Base-by-base conservation (phyloP, 2,888 invertebrate species). In the Eurytoma californica region DNA sequence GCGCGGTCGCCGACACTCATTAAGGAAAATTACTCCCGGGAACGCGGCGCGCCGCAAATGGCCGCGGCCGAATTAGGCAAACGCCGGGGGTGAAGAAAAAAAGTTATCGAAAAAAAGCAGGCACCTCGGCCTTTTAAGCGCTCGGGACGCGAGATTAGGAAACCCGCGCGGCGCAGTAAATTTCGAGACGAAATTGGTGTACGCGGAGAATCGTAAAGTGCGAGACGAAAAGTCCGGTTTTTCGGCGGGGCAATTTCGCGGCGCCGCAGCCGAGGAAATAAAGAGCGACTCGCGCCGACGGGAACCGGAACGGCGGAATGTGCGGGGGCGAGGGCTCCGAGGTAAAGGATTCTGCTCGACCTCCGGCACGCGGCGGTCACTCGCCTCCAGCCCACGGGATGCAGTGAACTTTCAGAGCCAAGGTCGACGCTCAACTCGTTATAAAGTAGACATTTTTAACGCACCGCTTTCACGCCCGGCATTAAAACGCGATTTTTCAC, bases 261-360 rank as follows among this genome's bases (percentile, higher is more conserved):
- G 39, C 9, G 39, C n/a, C n/a, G n/a, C n/a, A 39, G 39, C 39
- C 39, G 39, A 39, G 39, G 39, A 57, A 57, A 57, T 57, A 57
- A 57, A 57, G 20, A 13, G 18, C 67, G 14, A 61, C 30, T 53
- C 16, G 9, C 72, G 53, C 7, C 5, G 47, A n/a, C 16, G 20
- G 16, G 66, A 75, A 79, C 81, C 63, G 66, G 79, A 79, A 76
- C 55, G 24, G 16, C 30, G 70, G 79, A 74, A 76, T 82, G 78
- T 70, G 60, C 16, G 63, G 72, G 65, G 47, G 69, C 30, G 67
- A 58, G 72, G 2, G 24, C 24, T 24, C 24, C 24, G 24, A 24
- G 24, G 75, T 55, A 68, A 73, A 80, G 58, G 58, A 73, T 76
- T 82, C 39, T 78, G 69, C 65, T 76, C 57, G 72, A 80, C 70